These are phyloP conservation scores for Daphoenositta chrysoptera DNA, from an alignment of 2,113 vertebrate genomes.

Conservation along the genomic window DNA sequence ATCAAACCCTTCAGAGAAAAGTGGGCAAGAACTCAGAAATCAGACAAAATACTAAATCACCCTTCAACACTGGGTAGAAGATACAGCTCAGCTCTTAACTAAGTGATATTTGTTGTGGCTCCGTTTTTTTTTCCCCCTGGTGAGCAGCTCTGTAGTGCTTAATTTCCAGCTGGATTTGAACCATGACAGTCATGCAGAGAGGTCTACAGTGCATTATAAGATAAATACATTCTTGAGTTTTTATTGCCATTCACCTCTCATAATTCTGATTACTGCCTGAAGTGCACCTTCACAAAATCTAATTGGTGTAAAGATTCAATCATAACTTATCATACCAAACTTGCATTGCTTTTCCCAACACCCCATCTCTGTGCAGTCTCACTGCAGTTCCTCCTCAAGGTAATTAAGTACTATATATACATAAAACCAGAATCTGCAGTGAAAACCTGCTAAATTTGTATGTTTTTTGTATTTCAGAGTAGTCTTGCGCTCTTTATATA, in stretches of 20 bases:
- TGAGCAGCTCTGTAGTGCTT: background rate
- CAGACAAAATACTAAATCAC: background rate
- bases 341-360: background rate
- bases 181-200: background rate
- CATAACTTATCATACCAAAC: background rate
- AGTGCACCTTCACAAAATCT: background rate
- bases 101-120: background rate
- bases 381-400: background rate
- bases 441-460: background rate
- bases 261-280: background rate
- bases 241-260: background rate
- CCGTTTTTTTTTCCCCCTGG: background rate
- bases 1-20: background rate
- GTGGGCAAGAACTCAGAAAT: background rate
- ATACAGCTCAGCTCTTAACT: background rate
- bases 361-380: background rate
- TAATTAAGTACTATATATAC: background rate
- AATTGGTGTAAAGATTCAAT: background rate
- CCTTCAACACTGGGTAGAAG: background rate
- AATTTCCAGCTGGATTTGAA: background rate
- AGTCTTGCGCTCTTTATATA: background rate
- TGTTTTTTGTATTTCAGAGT: background rate
- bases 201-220: background rate
- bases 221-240: background rate
- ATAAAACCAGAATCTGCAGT: background rate